These are phyloP conservation scores for Aphaenogaster floridana DNA, from an alignment of 1,140 invertebrate species.

Conservation along the genomic window DNA sequence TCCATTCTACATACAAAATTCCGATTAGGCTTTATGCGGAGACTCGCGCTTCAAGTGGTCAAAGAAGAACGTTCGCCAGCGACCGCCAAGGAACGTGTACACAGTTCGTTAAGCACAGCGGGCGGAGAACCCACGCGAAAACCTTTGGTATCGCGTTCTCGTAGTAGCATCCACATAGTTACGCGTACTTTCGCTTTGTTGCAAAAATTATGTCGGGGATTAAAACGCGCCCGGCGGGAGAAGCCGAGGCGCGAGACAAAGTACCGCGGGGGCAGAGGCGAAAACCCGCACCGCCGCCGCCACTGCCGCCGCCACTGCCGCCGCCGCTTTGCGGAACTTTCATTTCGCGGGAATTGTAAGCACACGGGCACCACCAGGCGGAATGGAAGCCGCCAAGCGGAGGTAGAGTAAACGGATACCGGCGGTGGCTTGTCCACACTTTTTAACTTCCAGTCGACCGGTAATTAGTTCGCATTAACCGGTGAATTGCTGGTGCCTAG, in stretches of 20 bases:
- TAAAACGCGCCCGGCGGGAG: constrained; percentile 51
- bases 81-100: not conserved
- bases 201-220: constrained; percentile 71
- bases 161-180: constrained; percentile 31
- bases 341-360: constrained; percentile 70
- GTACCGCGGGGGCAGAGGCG: constrained; percentile 16
- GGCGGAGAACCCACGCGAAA: constrained; percentile 28
- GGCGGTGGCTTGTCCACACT: constrained; percentile 81
- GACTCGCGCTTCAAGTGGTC: not conserved
- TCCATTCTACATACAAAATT: not conserved
- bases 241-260: constrained; percentile 48
- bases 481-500: constrained; percentile 59
- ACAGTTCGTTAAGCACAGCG: constrained; percentile 42
- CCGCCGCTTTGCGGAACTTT: constrained; percentile 68
- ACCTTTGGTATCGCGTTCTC: constrained; percentile 62
- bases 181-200: constrained; percentile 59
- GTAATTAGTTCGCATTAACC: constrained; percentile 85
- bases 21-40: not conserved
- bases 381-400: constrained; percentile 34
- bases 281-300: constrained; percentile 1
- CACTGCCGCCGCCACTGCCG: constrained; percentile 50
- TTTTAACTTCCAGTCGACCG: constrained; percentile 82
- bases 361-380: constrained; percentile 1
- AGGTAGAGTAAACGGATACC: constrained; percentile 49
- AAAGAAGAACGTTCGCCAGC: constrained; percentile 6